Evolutionary conservation across 2,113 vertebrate genomes (phyloP), one percentile per base, ranked within the genome.

Genomic region (Gasterosteus aculeatus): DNA sequence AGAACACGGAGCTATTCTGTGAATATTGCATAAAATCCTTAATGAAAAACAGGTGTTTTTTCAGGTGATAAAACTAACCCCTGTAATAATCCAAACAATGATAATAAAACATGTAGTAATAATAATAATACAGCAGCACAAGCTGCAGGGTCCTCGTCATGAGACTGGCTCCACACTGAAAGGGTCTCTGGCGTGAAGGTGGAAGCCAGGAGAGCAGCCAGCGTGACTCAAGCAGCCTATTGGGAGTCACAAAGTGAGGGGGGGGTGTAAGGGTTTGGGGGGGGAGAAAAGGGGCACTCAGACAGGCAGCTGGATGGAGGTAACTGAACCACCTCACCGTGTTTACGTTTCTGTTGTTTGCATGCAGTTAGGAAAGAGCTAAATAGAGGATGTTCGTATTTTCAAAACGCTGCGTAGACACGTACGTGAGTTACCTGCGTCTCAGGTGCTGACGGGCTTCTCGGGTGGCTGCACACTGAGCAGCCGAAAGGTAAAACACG

Each of bases 141-240:
- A 46, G 47, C 53, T 53, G 63, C 26, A 29, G 53, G 61, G 51
- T 10, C 3, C 7, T 15, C 67, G 74, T 70, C 42, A 53, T 61
- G 71, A 82, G 72, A 42, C 70, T 74, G 70, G 71, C 74, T 73
- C 62, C 69, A 77, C 63, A 49, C 71, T 75, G 71, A 83, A 46
- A 70, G 39, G 84, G 86, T 80, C 79, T 82, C 81, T 76, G 66
- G 82, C 57, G 70, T 2, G 76, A 80, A 80, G 77, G 83, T 81
- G 76, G 83, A 80, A 78, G 82, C 79, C 79, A 82, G 84, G 81
- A 77, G 80, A 72, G 72, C 56, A 63, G 83, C 86, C 87, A 82
- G 80, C 74, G 62, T 80, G 82, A 89, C 86, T 91, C 88, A 85
- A 82, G 81, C 85, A 74, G 89, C 85, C 88, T 84, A 87, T 89